Base-by-base conservation (phyloP, 2,797 vertebrate genomes). In the Tadarida brasiliensis region DNA sequence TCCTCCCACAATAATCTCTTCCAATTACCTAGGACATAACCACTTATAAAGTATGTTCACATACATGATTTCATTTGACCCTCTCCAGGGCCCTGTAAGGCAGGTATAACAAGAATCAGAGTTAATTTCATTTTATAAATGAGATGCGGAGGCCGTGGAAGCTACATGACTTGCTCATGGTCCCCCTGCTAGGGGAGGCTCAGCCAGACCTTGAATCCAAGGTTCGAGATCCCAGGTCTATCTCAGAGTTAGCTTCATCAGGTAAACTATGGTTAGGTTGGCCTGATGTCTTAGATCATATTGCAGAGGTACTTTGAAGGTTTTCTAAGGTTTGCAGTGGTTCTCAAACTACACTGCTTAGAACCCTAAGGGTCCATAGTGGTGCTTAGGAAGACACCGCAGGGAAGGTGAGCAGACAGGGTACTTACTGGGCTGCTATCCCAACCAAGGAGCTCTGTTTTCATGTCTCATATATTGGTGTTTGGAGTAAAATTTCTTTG, bases 1-100 rank as follows among this genome's bases (percentile, higher is more conserved):
- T 96, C 94, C 35, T 91, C 78, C 70, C 77, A 96, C 73, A 83
- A 80, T 61, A 83, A 94, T 70, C 73, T 49, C 70, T 96, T 92
- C 74, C 67, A 90, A 57, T 84, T 77, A 92, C 81, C 76, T 9
- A 87, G 67, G 59, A 73, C 9, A 84, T 81, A 65, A 76, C 59
- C 76, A 71, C 87, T 68, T 82, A 63, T 74, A 56, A 91, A 91
- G 30, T 71, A 81, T 81, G 57, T n/a, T 92, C 76, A 87, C 71
- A 90, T 78, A 81, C 26, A 44, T 63, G 70, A 92, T 92, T 94
- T 89, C 59, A 91, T 81, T 89, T 92, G 77, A 77, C 71, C 68
- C 26, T 95, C 77, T 85, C 51, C 84, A 88, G 15, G 65, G 7
- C 57, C 80, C 33, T 78, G 70, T n/a, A 83, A 76, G 59, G 85